Base-by-base conservation (phyloP, 2,797 vertebrate genomes). In the Trachops cirrhosus region DNA sequence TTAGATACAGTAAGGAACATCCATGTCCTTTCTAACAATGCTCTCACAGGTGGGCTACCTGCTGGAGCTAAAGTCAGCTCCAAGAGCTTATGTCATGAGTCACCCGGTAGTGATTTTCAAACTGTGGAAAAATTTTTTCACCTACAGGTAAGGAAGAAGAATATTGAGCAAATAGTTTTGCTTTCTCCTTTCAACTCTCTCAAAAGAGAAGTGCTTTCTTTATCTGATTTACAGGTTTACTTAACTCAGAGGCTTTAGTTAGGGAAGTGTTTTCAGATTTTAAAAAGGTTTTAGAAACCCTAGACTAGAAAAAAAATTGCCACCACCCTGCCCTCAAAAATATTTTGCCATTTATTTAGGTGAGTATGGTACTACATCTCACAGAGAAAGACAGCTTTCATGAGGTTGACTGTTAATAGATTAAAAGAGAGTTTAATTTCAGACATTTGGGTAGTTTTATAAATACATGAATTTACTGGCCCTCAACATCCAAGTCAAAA, bases 401-500 rank as follows among this genome's bases (percentile, higher is more conserved):
- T 48, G 70, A 91, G 44, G 6, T 32, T 80, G 41, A 8, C 57
- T 86, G 1, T 74, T 74, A 92, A 59, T 11, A 90, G n/a, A 21
- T 54, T 74, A 44, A 37, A 37, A 80, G 8, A 32, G 46, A 52
- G 94, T 59, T 90, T 90, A 57, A 91, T 71, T 92, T 91, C 46
- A 87, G 32, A 89, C 29, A 80, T 8, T 18, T 46, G 41, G 16
- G 85, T 29, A 90, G 24, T 59, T 74, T 74, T 79, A 95, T 24
- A 87, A 37, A 85, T 39, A 75, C 8, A 77, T 39, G 10, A 95
- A 62, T 90, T 88, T 50, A 93, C 32, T 87, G 54, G 24, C 4
- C 71, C 68, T 48, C 86, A 94, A 93, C 5, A 94, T 82, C 5
- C 73, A 88, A 50, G 39, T 86, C 64, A 92, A 96, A 96, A 92